These are phyloP conservation scores for Orycteropus afer DNA, from an alignment of 2,113 vertebrate genomes.

Conservation along the genomic window DNA sequence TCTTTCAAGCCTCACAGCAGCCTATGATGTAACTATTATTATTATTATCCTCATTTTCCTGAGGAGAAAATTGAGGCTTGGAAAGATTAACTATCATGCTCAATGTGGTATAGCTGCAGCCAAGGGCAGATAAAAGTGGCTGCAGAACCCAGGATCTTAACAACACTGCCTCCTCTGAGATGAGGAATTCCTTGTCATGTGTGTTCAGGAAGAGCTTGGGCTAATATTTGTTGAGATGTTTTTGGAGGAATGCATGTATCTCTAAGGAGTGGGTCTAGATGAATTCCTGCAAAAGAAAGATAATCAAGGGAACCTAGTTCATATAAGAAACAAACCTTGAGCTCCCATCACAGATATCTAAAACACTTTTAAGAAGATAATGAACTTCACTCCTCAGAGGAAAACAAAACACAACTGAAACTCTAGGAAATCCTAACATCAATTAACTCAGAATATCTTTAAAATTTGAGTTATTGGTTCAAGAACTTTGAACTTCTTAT, in stretches of 20 bases:
- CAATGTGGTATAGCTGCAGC: not conserved
- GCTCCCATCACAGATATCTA: fast-evolving
- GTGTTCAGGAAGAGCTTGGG: not conserved
- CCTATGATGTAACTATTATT: too few species aligned
- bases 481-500: not conserved
- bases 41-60: not conserved
- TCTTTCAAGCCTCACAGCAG: not conserved
- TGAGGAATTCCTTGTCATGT: too few species aligned
- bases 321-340: too few species aligned
- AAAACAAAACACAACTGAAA: not conserved
- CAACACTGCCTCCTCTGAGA: not conserved
- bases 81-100: not conserved
- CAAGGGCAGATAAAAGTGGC: not conserved
- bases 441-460: not conserved
- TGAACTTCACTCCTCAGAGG: not conserved
- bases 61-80: not conserved
- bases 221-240: too few species aligned
- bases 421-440: not conserved
- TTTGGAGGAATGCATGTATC: too few species aligned
- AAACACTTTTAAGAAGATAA: not conserved
- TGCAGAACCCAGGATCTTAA: not conserved
- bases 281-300: not conserved
- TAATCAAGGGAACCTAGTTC: fast-evolving
- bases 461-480: not conserved
- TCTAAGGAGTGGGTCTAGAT: fast-evolving